Conservation (phyloP, 1,140 invertebrate genomes). For the Temnothorax longispinosus region DNA sequence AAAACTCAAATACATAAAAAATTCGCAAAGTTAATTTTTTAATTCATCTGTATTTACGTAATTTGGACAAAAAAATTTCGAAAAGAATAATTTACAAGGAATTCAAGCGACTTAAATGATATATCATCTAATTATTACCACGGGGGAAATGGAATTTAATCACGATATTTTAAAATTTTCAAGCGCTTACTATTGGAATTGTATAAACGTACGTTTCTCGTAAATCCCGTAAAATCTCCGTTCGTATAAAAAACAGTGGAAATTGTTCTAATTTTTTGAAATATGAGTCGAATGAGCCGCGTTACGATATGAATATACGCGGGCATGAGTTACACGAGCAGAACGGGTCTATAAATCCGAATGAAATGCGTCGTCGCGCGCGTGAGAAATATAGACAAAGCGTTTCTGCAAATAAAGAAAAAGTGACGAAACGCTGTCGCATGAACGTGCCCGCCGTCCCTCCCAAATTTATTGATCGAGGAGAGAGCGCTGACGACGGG, state of each 20-base stretch:
- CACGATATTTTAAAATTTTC: not conserved
- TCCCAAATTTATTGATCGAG: conserved; percentile 56
- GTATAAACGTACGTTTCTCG: not conserved
- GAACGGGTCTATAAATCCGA: conserved; percentile 24
- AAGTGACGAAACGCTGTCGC: conserved; percentile 33
- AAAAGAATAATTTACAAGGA: not conserved
- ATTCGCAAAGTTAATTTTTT: not conserved
- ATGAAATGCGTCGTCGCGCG: conserved; percentile 23
- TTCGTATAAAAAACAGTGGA: not conserved
- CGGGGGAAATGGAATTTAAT: conserved; percentile 24
- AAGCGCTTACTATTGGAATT: not conserved
- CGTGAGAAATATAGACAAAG: conserved; percentile 38
- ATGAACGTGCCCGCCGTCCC: conserved; percentile 9
- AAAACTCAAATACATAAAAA: not conserved
- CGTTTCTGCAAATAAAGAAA: conserved; percentile 48
- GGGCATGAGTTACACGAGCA: not conserved
- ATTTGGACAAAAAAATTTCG: not conserved
- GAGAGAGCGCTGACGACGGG: not conserved
- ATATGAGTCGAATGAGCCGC: not conserved
- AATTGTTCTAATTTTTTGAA: conserved; percentile 17
- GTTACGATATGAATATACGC: not conserved
- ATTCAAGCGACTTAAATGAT: not conserved
- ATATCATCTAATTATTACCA: not conserved
- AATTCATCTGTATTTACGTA: not conserved
- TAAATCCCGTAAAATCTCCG: not conserved